Conservation (phyloP, 2,888 invertebrate genomes). For the Hydrotaea cyrtoneurina region DNA sequence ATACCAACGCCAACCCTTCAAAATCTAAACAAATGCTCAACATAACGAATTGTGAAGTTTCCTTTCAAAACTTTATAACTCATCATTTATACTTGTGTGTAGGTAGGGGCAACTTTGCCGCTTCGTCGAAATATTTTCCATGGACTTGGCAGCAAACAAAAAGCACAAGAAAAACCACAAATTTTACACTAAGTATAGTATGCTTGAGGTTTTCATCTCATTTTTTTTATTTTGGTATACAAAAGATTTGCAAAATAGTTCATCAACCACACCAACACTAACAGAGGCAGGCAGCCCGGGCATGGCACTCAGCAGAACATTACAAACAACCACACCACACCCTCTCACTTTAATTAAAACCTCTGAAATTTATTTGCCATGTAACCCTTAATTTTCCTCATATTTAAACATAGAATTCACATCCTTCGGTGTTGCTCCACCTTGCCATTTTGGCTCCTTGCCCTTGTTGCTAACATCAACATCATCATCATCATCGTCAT, state of each 20-base stretch:
- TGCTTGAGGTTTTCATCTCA: not conserved
- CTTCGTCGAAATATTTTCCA: not conserved
- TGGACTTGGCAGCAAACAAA: slow-evolving; percentile 24
- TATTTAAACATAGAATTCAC: slow-evolving; percentile 47
- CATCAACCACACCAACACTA: slow-evolving; percentile 50
- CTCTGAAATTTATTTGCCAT: slow-evolving; percentile 59
- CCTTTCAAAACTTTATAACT: slow-evolving; percentile 7
- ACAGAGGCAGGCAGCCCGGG: not conserved
- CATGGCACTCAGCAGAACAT: not conserved
- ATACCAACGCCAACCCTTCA: not conserved
- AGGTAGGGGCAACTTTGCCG: not conserved
- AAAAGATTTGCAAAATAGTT: slow-evolving; percentile 62
- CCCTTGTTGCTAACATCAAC: too few species aligned
- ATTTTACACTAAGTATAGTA: slow-evolving; percentile 42
- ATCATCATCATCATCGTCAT: slow-evolving; percentile 4
- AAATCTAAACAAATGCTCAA: not conserved
- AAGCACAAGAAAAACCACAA: slow-evolving; percentile 36
- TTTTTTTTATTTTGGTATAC: not conserved
- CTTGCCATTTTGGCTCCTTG: not conserved
- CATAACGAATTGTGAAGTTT: not conserved
- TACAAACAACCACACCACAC: slow-evolving; percentile 29
- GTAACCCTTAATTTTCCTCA: slow-evolving; percentile 62
- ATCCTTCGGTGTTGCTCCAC: not conserved
- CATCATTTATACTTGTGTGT: not conserved
- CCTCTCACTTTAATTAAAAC: slow-evolving; percentile 59